These are phyloP conservation scores for Phocoena sinus DNA, from an alignment of 2,113 vertebrate genomes.

Conservation along the genomic window DNA sequence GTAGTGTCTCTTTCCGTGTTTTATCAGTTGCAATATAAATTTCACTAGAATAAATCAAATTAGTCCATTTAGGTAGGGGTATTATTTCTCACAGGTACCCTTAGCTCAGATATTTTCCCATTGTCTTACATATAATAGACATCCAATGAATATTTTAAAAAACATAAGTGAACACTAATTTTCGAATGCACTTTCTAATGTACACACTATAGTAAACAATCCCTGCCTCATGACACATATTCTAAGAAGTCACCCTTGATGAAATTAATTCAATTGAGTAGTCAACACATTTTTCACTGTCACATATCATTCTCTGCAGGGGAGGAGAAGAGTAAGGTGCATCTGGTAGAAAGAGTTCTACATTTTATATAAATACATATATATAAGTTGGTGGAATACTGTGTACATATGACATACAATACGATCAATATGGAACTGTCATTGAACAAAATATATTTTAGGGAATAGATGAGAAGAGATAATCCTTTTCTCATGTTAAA, in stretches of 20 bases:
- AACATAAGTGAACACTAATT: neutral
- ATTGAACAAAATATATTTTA: neutral
- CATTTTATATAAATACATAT: neutral
- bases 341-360: neutral
- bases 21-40: neutral
- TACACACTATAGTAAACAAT: neutral
- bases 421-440: neutral
- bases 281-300: neutral
- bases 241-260: neutral
- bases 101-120: neutral
- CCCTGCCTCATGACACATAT: neutral
- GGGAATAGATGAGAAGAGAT: neutral
- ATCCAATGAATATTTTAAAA: neutral
- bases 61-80: fast-evolving
- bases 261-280: neutral
- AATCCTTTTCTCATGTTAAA: neutral
- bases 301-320: neutral
- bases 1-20: fast-evolving
- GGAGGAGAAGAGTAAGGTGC: fast-evolving
- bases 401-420: neutral
- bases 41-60: neutral
- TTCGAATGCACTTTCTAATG: neutral
- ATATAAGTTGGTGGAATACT: neutral
- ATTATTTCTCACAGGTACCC: neutral
- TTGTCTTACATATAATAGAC: neutral